Evolutionary conservation across 1,140 invertebrate genomes (phyloP).

Genomic region (Dryas iulia): DNA sequence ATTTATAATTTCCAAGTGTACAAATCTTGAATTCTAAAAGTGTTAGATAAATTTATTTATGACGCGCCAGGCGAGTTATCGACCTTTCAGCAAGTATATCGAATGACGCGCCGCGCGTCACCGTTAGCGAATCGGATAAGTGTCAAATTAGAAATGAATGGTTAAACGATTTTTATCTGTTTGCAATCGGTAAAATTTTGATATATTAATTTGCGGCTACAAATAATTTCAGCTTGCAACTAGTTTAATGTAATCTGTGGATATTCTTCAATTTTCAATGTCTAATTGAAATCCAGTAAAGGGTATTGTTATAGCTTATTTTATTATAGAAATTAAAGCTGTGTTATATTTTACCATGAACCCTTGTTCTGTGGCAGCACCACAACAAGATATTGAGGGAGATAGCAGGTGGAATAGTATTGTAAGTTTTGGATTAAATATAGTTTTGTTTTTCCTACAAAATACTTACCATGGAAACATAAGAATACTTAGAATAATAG

Average conservation of each 20-base stretch:
- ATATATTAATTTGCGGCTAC: neutral
- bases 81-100: too few species aligned
- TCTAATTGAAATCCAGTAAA: neutral
- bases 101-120: too few species aligned
- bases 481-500: neutral
- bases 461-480: neutral
- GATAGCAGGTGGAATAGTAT: slow-evolving; percentile 86
- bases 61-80: too few species aligned
- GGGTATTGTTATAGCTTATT: neutral
- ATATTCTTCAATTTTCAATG: neutral
- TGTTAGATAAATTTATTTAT: too few species aligned
- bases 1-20: too few species aligned
- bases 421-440: slow-evolving; percentile 64
- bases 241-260: slow-evolving; percentile 84
- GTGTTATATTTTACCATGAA: slow-evolving; percentile 67
- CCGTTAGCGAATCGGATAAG: too few species aligned
- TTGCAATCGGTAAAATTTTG: slow-evolving; percentile 4
- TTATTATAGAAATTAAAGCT: neutral
- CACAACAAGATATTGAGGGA: slow-evolving; percentile 83
- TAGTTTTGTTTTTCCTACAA: slow-evolving; percentile 55
- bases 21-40: too few species aligned
- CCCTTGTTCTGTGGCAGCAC: slow-evolving; percentile 82
- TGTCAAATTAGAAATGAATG: slow-evolving; percentile 7
- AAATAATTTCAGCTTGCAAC: slow-evolving; percentile 86
- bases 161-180: slow-evolving; percentile 14